These are phyloP conservation scores for Lutraria lutraria DNA, from an alignment of 2,888 invertebrate genomes.

Conservation along the genomic window DNA sequence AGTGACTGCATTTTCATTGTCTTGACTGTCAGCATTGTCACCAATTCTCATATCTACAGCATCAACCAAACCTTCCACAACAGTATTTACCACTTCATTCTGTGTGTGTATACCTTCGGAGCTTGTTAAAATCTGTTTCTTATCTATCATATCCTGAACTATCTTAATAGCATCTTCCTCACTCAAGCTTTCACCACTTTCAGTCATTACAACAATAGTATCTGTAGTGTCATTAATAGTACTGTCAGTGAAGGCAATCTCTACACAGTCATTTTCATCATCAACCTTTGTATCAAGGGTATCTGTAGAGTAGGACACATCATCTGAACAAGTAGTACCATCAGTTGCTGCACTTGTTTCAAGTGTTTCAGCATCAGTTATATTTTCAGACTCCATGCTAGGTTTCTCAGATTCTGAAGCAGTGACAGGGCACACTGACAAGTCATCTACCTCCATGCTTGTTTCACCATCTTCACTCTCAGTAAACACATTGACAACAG, in stretches of 20 bases:
- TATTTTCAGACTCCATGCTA: neutral
- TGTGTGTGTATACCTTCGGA: neutral
- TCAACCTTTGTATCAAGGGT: neutral
- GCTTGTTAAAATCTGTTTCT: neutral
- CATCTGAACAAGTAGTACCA: neutral
- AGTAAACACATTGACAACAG: conserved; percentile 2
- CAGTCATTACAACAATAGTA: conserved; percentile 77
- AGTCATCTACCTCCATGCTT: conserved; percentile 18
- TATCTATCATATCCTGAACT: conserved; percentile 72
- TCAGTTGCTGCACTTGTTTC: conserved; percentile 38
- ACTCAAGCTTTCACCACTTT: conserved; percentile 73
- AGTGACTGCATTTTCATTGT: neutral
- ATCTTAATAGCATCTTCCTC: conserved; percentile 78
- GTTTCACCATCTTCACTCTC: conserved; percentile 25
- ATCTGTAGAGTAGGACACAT: neutral
- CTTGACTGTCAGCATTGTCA: neutral
- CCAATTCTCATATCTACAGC: neutral
- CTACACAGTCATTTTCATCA: conserved; percentile 1
- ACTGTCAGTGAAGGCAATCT: conserved; percentile 9
- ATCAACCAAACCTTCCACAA: conserved; percentile 23
- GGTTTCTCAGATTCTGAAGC: neutral
- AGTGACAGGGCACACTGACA: neutral
- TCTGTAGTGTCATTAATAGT: conserved; percentile 53
- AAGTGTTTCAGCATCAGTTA: conserved; percentile 22
- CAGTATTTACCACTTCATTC: conserved; percentile 11